Evolutionary conservation across 2,113 vertebrate genomes (phyloP), one percentile per base, ranked within the genome.

Genomic region (Struthio camelus): DNA sequence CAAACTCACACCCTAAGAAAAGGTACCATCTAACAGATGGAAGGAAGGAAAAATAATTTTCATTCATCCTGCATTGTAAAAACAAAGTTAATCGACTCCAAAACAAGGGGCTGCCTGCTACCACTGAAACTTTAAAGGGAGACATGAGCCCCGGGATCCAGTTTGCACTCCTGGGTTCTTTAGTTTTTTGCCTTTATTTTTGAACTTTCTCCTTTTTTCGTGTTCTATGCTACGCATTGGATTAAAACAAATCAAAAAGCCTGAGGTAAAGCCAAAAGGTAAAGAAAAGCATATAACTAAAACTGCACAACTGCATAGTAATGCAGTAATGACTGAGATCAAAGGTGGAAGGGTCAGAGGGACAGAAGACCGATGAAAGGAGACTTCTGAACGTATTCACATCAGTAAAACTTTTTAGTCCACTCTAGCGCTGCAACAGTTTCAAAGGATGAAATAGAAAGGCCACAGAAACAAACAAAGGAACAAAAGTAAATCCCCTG

Each of bases 211-310:
- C 8, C 46, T 76, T 40, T 65, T 24, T 8, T 6, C 28, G 9
- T 81, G 50, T 42, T 56, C 10, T 58, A 3, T 71, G 58, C 2
- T 0, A 79, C 38, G 48, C 22, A 53, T 1, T 46, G 44, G 44
- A 14, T 46, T 46, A 46, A 46, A 46, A 44, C 36, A 70, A 16
- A 66, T n/a, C n/a, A n/a, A 32, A 53, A 62, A 38, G 4, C 30
- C 22, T 8, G 54, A 42, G 1, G 5, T n/a, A n/a, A n/a, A n/a
- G n/a, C n/a, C n/a, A n/a, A 59, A n/a, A 59, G 3, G 1, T 40
- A 66, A 70, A 77, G 9, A 34, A 20, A 30, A 25, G 11, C 66
- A 13, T 3, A 5, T 27, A 70, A 30, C 4, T 28, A 65, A 76
- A 71, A 13, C 5, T 44, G 4, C n/a, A n/a, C 30, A 65, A 38